Evolutionary conservation across 2,797 vertebrate genomes (phyloP).

Genomic region (Chelonia mydas): DNA sequence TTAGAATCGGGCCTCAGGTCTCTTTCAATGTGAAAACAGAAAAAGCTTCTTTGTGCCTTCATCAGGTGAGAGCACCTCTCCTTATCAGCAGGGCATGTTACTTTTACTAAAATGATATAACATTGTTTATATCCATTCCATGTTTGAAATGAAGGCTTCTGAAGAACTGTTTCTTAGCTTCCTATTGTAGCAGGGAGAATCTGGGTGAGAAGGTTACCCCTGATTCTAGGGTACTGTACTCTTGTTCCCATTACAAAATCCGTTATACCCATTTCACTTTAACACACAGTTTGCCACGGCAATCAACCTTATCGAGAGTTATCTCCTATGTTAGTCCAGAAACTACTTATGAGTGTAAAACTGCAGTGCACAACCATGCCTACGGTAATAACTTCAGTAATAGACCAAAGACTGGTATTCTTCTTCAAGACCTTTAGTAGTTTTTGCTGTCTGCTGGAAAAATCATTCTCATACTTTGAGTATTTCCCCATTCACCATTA

Average conservation of each 20-base stretch:
- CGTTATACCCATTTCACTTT: neutral
- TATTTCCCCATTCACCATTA: neutral
- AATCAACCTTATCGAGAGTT: slow-evolving; percentile 19
- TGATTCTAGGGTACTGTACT: neutral
- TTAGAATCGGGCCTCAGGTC: neutral
- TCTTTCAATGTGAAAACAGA: neutral
- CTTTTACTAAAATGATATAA: neutral
- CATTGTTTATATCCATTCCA: neutral
- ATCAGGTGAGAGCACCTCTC: neutral
- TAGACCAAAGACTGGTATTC: neutral
- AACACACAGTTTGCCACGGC: neutral
- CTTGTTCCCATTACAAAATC: neutral
- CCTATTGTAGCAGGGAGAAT: neutral
- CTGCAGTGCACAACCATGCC: neutral
- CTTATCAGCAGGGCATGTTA: neutral
- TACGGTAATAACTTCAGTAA: slow-evolving; percentile 7
- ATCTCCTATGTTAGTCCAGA: neutral
- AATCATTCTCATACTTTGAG: neutral
- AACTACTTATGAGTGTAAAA: slow-evolving; percentile 8
- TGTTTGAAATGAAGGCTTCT: neutral
- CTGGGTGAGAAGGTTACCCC: neutral
- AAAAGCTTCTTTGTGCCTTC: fast-evolving
- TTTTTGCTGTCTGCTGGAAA: slow-evolving; percentile 20
- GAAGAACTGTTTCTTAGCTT: neutral
- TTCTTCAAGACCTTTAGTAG: neutral